Base-by-base conservation (phyloP, 2,888 invertebrate genomes). In the Coecobrya sp. region DNA sequence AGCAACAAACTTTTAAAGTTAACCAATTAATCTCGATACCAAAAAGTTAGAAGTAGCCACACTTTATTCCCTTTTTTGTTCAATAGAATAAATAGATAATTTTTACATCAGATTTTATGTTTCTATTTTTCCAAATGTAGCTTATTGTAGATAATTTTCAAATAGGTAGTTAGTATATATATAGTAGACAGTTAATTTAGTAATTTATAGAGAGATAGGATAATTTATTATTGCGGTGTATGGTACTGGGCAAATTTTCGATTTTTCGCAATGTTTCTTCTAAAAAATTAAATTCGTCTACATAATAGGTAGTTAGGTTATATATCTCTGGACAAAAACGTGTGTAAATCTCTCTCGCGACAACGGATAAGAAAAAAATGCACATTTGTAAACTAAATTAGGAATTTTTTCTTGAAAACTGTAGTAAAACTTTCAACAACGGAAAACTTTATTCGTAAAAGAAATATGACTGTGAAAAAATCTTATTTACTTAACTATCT, bases 21-120 rank as follows among this genome's bases (percentile, higher is more conserved):
- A 79, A 79, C 79, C 79, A 79, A 27, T 73, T 42, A 73, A 42
- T 73, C 52, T 79, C 79, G 79, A 79, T 52, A 52, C 79, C 79
- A 79, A 79, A 79, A 79, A 79, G 8, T 22, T 22, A 11, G 4
- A 1, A 16, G 27, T 52, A 79, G 52, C 25, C 13, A 73, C 10
- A 3, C 0, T 27, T 68, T 68, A 27, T 11, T 45, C 79, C 16
- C 5, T 79, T 25, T 52, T 45, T 79, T 55, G 79, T 79, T 79
- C 79, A 79, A 4, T 79, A 79, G 52, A 3, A 16, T 30, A 25
- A 68, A n/a, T 27, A n/a, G 62, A 22, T n/a, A 19, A n/a, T 55
- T 36, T 70, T 30, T 73, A 73, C 0, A 1, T 59, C 19, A 42
- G 19, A 42, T 73, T 73, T 73, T 45, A 7, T 13, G 10, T 45